Evolutionary conservation across 2,113 vertebrate genomes (phyloP).

Genomic region (Numenius arquata): DNA sequence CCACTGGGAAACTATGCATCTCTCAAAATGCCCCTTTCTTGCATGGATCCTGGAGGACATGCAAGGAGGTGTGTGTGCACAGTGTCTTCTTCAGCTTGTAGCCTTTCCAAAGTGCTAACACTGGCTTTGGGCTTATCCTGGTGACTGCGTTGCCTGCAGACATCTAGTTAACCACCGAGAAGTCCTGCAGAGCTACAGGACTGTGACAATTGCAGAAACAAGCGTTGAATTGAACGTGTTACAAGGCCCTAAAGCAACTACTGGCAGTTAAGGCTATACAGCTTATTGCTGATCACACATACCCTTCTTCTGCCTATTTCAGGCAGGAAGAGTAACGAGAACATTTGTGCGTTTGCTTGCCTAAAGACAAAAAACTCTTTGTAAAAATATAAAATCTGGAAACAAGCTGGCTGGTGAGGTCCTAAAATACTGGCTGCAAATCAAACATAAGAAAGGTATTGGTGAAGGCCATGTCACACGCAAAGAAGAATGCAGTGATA

Average conservation of each 20-base stretch:
- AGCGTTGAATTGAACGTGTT: not conserved
- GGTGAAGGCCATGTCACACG: constrained; percentile 28
- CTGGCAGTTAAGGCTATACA: not conserved
- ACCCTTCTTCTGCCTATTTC: not conserved
- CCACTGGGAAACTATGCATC: not conserved
- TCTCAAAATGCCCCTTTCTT: not conserved
- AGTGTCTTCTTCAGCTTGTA: not conserved
- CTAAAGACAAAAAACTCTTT: constrained; percentile 44
- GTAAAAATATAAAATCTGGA: constrained; percentile 36
- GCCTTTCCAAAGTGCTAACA: not conserved
- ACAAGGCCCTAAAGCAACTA: not conserved
- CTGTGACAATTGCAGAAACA: not conserved
- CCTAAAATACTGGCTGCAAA: constrained; percentile 40
- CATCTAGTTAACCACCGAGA: not conserved
- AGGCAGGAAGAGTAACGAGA: not conserved
- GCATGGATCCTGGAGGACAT: not conserved
- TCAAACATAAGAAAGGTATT: constrained; percentile 50
- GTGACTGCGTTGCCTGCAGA: not conserved
- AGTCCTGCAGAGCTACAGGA: not conserved
- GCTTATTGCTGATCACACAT: not conserved
- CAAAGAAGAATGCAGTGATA: not conserved
- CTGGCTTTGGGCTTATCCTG: not conserved
- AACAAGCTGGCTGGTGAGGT: not conserved
- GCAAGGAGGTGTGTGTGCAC: not conserved
- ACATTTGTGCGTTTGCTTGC: not conserved